Percentiles rank a stretch among this genome's conserved stretches.
These are phyloP conservation scores for Lepidostoma basale DNA, from an alignment of 1,140 invertebrate species.

Conservation along the genomic window DNA sequence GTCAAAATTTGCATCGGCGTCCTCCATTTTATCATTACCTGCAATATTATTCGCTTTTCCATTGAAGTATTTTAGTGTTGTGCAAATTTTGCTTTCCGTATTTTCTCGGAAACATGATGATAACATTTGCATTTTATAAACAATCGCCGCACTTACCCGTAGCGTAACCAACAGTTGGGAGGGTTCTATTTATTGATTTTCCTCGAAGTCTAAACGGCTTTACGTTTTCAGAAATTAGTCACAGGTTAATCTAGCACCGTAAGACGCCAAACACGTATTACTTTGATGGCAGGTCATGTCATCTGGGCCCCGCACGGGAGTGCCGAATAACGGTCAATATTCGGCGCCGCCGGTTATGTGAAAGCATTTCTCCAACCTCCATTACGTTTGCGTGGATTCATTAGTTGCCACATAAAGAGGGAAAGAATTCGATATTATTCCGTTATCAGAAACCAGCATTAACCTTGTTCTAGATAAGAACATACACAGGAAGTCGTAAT, in stretches of 20 bases:
- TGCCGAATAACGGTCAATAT: background rate
- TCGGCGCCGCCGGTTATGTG: background rate
- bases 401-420: background rate
- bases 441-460: constrained; percentile 5
- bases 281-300: too few relatives aligned
- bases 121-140: too few relatives aligned
- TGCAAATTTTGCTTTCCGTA: too few relatives aligned
- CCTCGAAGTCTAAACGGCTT: constrained; percentile 17
- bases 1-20: constrained; percentile 26
- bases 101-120: too few relatives aligned
- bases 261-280: background rate
- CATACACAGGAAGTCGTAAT: background rate
- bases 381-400: background rate
- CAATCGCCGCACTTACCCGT: background rate
- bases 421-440: background rate
- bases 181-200: constrained; percentile 28
- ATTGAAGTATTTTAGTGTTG: too few relatives aligned
- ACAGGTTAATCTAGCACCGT: background rate
- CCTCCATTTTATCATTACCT: constrained; percentile 22
- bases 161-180: constrained; percentile 28
- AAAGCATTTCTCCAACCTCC: background rate
- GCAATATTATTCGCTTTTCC: too few relatives aligned
- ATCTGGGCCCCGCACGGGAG: too few relatives aligned
- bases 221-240: constrained; percentile 28
- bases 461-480: constrained; percentile 15